Evolutionary conservation across 2,888 invertebrate genomes (phyloP).

Genomic region (Drosophila pseudotakahashii): DNA sequence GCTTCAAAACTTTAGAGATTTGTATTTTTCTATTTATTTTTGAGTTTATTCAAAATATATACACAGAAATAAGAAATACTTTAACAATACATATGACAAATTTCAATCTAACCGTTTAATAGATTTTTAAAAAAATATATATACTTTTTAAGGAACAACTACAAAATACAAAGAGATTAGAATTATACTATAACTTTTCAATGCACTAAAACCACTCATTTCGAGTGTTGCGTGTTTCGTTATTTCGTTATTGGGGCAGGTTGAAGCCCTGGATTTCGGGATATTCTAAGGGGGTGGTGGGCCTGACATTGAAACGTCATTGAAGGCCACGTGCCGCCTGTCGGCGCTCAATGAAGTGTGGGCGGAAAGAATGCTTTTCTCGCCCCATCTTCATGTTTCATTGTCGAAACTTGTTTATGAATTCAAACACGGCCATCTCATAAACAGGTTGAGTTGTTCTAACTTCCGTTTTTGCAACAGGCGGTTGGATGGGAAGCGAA

Average conservation of each 20-base stretch:
- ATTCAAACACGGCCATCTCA: constrained; percentile 32
- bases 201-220: constrained; percentile 6
- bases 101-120: too few species aligned
- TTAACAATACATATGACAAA: too few species aligned
- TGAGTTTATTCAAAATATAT: too few species aligned
- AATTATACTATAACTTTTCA: not conserved
- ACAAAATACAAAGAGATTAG: too few species aligned
- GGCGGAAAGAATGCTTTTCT: constrained; percentile 15
- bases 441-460: constrained; percentile 41
- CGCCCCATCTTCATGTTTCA: constrained; percentile 52
- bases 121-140: too few species aligned
- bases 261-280: constrained; percentile 46
- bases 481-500: constrained; percentile 1
- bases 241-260: constrained; percentile 55
- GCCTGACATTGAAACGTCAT: constrained; percentile 76
- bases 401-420: constrained; percentile 53
- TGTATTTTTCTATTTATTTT: not conserved
- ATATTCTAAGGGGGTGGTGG: constrained; percentile 5
- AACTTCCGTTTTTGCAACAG: constrained; percentile 59
- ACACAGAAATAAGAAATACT: too few species aligned
- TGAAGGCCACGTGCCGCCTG: constrained; percentile 64
- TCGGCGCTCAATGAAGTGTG: constrained; percentile 44
- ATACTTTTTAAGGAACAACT: too few species aligned
- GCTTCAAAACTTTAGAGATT: not conserved
- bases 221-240: constrained; percentile 15